Evolutionary conservation across 2,888 invertebrate genomes (phyloP), one percentile per base, ranked within the genome.

Genomic region (Malthinus seriepunctatus): DNA sequence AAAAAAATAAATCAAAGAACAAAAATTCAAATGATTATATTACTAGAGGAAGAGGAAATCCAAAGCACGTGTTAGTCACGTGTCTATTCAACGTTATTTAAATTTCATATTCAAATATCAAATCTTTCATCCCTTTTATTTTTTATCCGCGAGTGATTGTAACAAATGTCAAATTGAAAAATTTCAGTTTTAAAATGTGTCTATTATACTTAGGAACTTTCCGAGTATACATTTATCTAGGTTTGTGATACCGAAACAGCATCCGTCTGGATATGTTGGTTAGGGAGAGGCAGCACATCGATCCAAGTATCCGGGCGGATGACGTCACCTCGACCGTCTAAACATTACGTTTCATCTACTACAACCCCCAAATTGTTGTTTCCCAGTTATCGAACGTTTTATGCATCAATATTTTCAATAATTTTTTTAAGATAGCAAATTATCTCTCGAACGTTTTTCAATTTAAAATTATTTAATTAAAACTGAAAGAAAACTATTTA

Each of bases 331-430:
- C 63, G 58, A 63, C 63, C 64, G 69, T 68, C 67, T 68, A 73
- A 73, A 72, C 74, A 72, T 67, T 70, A 71, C 71, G 66, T 69
- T 68, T 64, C 65, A 66, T 69, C 69, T 69, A 70, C 69, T 67
- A 70, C 67, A 66, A 59, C 59, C 64, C 63, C 64, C 56, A 54
- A 57, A 61, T 57, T 57, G 57, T 61, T 61, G 23, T 23, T 60
- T 51, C 52, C 49, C 37, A 57, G 50, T 54, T 61, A 61, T 61
- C 56, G 57, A 61, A 57, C 57, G 50, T 31, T 44, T 23, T 48
- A 39, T 44, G 35, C 49, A 45, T 54, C 47, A 46, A 62, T 62
- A 62, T 50, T 51, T 58, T 54, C 54, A 54, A 50, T 58, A 2
- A 23, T 23, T 23, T 23, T 23, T 54, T 39, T 56, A 37, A 54